Base-by-base conservation (phyloP, 2,797 vertebrate genomes). In the Cottoperca gobio region DNA sequence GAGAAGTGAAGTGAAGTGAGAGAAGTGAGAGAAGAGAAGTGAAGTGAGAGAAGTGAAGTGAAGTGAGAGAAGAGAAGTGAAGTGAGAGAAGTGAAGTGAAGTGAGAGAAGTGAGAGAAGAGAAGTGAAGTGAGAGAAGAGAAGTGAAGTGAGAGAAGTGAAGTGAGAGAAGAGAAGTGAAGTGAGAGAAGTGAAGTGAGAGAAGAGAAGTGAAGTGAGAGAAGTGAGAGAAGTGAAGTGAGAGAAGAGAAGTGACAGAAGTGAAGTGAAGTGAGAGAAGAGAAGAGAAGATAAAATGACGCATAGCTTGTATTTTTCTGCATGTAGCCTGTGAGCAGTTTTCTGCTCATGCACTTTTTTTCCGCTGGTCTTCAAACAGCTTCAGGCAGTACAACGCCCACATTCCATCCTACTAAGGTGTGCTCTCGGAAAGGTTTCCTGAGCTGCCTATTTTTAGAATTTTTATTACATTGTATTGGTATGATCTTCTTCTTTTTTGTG, bases 381-480 rank as follows among this genome's bases (percentile, higher is more conserved):
- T 55, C 43, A 71, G 50, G 74, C 75, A 8, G 8, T 24, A 55
- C 58, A 39, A 60, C 26, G 7, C 35, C 55, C 57, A 69, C 65
- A 64, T 65, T 66, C 81, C 60, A 71, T 58, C 50, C 40, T 35
- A 68, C 50, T 21, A 63, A 63, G 73, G 55, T 71, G 60, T 37
- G 23, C 24, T 63, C 74, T 61, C 50, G 14, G 9, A n/a, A 53
- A 84, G 80, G 59, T 40, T 64, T 66, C 33, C 61, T 28, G 6
- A 37, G 53, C 21, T n/a, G 53, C 31, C 39, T 78, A 82, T 88
- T 81, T 79, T 76, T 78, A 59, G 49, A 55, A 8, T 40, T 58
- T 69, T 4, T 61, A 83, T 82, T 59, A 60, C 57, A 58, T 86
- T 77, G 23, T 76, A 67, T 85, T 49, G 35, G 49, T 70, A 82